phyloP scores from a whole-genome alignment of 2,797 vertebrate genomes.

The Poecilia wingei region DNA sequence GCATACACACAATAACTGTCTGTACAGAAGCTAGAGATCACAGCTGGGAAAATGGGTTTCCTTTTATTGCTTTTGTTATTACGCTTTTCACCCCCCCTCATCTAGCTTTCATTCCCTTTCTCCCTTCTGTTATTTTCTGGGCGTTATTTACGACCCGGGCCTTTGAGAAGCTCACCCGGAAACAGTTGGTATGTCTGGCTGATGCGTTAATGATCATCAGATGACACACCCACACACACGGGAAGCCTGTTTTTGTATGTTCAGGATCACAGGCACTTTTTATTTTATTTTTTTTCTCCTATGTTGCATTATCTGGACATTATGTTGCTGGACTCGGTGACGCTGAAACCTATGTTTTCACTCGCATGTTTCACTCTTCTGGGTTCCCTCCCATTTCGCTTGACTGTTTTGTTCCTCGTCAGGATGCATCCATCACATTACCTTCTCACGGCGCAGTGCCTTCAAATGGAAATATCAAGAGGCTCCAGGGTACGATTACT shows the following conservation, averaged over 20 bases:
- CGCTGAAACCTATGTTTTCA: conserved; percentile 4
- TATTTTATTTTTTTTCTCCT: conserved; percentile 6
- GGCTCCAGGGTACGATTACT: conserved; percentile 41
- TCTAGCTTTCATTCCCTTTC: conserved; percentile 28
- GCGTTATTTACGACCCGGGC: conserved; percentile 54
- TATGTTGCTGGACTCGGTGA: conserved; percentile 17
- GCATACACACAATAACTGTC: conserved; percentile 16
- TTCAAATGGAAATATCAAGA: conserved; percentile 58
- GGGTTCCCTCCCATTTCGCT: conserved; percentile 25
- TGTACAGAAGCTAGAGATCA: conserved; percentile 57
- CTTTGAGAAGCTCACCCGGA: conserved; percentile 39
- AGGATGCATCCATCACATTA: conserved; percentile 60
- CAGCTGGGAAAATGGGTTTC: conserved; percentile 61
- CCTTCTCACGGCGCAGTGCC: conserved; percentile 34
- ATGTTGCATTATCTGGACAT: conserved; percentile 8
- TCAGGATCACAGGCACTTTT: conserved; percentile 1
- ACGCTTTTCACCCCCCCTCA: conserved; percentile 41
- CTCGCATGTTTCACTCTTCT: conserved; percentile 13
- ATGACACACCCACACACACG: conserved; percentile 32
- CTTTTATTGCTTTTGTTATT: conserved; percentile 70
- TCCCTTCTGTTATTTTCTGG: conserved; percentile 44
- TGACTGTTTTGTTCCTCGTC: conserved; percentile 59
- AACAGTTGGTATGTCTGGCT: conserved; percentile 42
- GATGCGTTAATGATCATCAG: conserved; percentile 54
- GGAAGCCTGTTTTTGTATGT: conserved; percentile 26